These are phyloP conservation scores for Chinchilla lanigera DNA, from an alignment of 2,113 vertebrate genomes.

Conservation along the genomic window DNA sequence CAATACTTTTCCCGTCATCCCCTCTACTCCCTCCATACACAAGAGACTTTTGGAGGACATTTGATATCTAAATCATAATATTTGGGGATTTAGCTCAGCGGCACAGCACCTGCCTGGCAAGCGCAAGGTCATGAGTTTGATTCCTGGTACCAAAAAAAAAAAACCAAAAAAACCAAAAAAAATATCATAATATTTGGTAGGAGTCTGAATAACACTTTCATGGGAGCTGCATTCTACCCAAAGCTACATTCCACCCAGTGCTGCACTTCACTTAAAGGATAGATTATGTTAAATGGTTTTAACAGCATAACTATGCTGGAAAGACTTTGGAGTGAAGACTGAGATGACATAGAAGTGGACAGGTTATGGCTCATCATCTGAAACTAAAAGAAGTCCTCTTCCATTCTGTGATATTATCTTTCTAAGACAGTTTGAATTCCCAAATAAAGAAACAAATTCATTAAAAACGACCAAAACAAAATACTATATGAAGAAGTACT, in stretches of 20 bases:
- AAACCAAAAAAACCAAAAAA: too few relatives aligned
- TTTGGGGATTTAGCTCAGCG: too few relatives aligned
- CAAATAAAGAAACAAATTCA: background rate
- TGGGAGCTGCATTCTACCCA: background rate
- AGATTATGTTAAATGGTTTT: background rate
- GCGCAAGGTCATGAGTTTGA: too few relatives aligned
- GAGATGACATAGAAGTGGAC: background rate
- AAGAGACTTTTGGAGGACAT: background rate
- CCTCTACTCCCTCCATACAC: background rate
- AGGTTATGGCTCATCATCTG: background rate
- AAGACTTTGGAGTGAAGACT: background rate
- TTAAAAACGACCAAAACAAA: background rate
- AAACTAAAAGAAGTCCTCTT: background rate
- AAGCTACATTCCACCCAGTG: background rate
- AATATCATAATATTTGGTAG: background rate
- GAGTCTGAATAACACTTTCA: background rate
- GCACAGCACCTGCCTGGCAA: too few relatives aligned
- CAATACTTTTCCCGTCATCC: background rate
- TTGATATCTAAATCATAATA: background rate
- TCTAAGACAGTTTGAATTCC: background rate
- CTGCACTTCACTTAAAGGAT: background rate
- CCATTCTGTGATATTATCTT: background rate
- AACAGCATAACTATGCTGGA: background rate
- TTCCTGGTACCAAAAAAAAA: too few relatives aligned
- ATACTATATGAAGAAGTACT: background rate